Percentiles rank a stretch among this genome's conserved stretches.
phyloP scores from a whole-genome alignment of 2,797 vertebrate species.

The Melanotaenia boesemani region DNA sequence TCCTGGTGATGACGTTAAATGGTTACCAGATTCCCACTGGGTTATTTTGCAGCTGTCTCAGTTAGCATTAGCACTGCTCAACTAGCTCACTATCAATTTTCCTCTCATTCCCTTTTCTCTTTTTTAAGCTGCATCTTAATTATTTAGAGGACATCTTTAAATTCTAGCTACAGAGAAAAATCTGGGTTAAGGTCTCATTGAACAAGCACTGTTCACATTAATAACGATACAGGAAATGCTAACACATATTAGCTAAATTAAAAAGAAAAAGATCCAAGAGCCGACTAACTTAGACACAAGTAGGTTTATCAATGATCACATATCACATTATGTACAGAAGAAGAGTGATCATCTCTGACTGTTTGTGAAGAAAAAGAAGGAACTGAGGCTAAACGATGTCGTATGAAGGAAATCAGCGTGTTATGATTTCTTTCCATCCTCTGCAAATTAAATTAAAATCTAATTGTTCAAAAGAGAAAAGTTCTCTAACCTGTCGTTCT shows the following conservation, averaged over 20 bases:
- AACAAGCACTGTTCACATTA: too few relatives aligned
- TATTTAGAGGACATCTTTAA: too few relatives aligned
- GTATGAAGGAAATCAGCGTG: not conserved
- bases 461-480: not conserved
- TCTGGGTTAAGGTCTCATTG: too few relatives aligned
- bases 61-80: too few relatives aligned
- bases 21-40: too few relatives aligned
- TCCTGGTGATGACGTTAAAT: too few relatives aligned
- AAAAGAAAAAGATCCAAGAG: not conserved
- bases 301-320: not conserved
- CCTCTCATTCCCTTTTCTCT: too few relatives aligned
- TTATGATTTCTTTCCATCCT: not conserved
- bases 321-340: not conserved
- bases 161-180: too few relatives aligned
- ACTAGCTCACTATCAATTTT: too few relatives aligned
- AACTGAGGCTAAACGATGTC: not conserved
- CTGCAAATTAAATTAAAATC: not conserved
- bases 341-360: not conserved
- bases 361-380: not conserved
- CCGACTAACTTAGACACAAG: not conserved
- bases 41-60: too few relatives aligned
- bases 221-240: too few relatives aligned
- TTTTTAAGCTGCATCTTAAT: too few relatives aligned
- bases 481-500: constrained; percentile 92
- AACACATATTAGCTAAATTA: not conserved